phyloP scores from a whole-genome alignment of 1,140 invertebrate species.

The Pectinophora gossypiella region DNA sequence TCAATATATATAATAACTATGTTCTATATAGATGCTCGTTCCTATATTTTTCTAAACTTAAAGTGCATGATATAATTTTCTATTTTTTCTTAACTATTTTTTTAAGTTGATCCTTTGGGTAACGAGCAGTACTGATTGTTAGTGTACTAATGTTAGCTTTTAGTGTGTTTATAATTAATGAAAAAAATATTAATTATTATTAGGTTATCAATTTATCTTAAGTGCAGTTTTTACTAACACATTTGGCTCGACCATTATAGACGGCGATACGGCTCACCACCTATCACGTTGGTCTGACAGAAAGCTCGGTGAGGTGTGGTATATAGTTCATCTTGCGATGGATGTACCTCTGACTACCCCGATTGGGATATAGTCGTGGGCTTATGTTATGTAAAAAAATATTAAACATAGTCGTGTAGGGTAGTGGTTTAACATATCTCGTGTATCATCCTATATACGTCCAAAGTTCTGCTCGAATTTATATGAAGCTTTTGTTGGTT shows the following conservation, averaged over 20 bases:
- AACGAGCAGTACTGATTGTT: conserved; percentile 24
- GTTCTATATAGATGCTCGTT: conserved; percentile 16
- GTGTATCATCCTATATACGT: conserved; percentile 16
- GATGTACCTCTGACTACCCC: too few species aligned
- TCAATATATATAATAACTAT: conserved; percentile 13
- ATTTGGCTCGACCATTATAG: too few species aligned
- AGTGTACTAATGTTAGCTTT: conserved; percentile 10
- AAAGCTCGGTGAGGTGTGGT: too few species aligned
- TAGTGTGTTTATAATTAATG: conserved; percentile 22
- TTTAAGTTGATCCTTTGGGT: too few species aligned
- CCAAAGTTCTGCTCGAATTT: conserved; percentile 8
- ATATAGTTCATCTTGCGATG: too few species aligned
- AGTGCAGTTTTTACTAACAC: too few species aligned
- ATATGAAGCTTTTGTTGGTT: neutral
- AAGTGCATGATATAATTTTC: neutral
- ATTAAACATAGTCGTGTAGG: conserved; percentile 21
- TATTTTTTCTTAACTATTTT: too few species aligned
- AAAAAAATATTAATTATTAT: neutral
- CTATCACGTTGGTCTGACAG: too few species aligned
- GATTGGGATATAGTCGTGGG: too few species aligned
- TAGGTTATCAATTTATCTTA: too few species aligned
- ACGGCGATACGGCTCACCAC: too few species aligned
- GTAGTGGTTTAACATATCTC: conserved; percentile 22
- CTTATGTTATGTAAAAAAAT: too few species aligned
- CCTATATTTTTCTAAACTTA: neutral